Percentiles rank a stretch among this genome's conserved stretches.
These are phyloP conservation scores for Prionailurus bengalensis DNA, from an alignment of 2,113 vertebrate species.

Conservation along the genomic window DNA sequence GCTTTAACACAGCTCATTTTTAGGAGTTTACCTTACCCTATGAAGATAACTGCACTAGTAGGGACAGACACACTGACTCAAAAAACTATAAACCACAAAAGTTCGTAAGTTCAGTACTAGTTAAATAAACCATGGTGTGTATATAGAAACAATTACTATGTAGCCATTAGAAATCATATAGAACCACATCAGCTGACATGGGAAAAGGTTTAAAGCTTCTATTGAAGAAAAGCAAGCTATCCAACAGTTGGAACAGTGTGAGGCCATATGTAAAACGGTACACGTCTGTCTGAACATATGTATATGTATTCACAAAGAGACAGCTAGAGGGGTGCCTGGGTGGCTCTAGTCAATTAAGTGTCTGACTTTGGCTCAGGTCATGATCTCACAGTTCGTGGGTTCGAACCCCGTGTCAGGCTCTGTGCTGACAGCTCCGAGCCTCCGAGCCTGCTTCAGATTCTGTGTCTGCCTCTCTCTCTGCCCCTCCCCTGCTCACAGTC, in stretches of 20 bases:
- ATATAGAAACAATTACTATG: neutral
- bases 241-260: neutral
- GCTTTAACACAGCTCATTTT: neutral
- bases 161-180: neutral
- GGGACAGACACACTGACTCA: neutral
- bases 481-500: too few species aligned
- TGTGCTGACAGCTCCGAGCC: too few species aligned
- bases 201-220: neutral
- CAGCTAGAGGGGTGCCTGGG: too few species aligned
- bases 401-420: too few species aligned
- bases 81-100: slow-evolving; percentile 28
- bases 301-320: neutral
- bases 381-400: too few species aligned
- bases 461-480: too few species aligned
- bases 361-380: too few species aligned
- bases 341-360: too few species aligned
- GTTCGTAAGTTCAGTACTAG: neutral
- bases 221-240: slow-evolving; percentile 25
- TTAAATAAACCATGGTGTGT: neutral
- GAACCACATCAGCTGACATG: neutral
- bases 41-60: neutral
- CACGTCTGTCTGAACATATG: neutral
- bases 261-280: neutral
- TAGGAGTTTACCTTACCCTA: neutral
- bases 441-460: too few species aligned